These are phyloP conservation scores for Erinaceus europaeus DNA, from an alignment of 2,113 vertebrate genomes.

Conservation along the genomic window DNA sequence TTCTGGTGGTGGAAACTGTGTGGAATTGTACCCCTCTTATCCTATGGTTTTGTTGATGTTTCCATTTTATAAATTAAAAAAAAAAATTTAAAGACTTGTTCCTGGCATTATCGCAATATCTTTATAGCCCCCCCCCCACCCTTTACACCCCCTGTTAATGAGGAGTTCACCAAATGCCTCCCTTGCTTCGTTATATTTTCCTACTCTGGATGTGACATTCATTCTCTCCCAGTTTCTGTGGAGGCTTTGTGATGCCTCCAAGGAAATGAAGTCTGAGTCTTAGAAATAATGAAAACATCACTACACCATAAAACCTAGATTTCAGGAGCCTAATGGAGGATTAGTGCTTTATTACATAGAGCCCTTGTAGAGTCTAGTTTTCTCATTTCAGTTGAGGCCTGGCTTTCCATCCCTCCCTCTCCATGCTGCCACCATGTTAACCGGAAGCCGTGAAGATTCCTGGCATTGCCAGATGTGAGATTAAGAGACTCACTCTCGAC, in stretches of 20 bases:
- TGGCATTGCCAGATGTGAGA: background rate
- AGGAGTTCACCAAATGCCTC: constrained; percentile 32
- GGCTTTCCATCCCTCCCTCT: background rate
- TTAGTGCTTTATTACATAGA: constrained; percentile 40
- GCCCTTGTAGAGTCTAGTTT: constrained; percentile 28
- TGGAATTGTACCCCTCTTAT: too few relatives aligned
- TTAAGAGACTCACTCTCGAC: background rate
- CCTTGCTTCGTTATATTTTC: constrained; percentile 28
- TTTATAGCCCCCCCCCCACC: background rate
- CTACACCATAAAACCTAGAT: constrained; percentile 45
- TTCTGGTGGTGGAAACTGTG: too few relatives aligned
- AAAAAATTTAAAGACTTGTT: too few relatives aligned
- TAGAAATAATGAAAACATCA: constrained; percentile 56
- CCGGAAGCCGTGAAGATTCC: background rate
- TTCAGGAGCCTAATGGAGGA: constrained; percentile 9
- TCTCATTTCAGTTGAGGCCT: background rate
- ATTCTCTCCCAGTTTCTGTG: constrained; percentile 45
- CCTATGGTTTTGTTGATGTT: too few relatives aligned
- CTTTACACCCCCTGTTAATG: constrained; percentile 19
- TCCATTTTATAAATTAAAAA: too few relatives aligned
- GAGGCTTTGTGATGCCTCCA: constrained; percentile 41
- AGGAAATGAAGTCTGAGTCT: constrained; percentile 44
- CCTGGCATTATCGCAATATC: constrained; percentile 18
- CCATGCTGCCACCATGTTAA: background rate
- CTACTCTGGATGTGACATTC: constrained; percentile 38